Base-by-base conservation (phyloP, 2,797 vertebrate species). In the Zalophus californianus region DNA sequence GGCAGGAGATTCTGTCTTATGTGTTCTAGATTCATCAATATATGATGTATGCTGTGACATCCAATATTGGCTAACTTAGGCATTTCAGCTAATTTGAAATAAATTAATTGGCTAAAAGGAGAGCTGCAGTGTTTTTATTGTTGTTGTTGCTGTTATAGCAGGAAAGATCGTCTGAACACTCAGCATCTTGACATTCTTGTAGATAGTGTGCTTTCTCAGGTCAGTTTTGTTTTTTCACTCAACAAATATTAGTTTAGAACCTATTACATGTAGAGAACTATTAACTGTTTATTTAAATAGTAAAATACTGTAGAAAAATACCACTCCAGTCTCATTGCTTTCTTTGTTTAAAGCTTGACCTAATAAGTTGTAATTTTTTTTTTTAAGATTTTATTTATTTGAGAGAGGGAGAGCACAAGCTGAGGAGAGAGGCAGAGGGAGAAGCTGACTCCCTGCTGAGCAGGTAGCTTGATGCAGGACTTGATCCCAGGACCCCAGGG, bases 211-310 rank as follows among this genome's bases (percentile, higher is more conserved):
- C 4, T 86, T 94, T 90, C 50, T 90, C 25, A 25, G 13, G 70
- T 87, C 44, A 83, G 13, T 78, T 83, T 96, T 86, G 56, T 62
- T 94, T 94, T 77, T 52, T 84, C 35, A 97, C 1, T 80, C 21
- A 95, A 44, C 16, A 90, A 79, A 93, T 70, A 56, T 48, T 75
- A 78, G 14, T 73, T 41, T 23, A 75, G 14, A 62, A 54, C 35
- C 12, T 80, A 23, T 23, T 84, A 64, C 12, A 70, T 87, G 41
- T 27, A 70, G 52, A 62, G 3, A 68, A 56, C 3, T 50, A 32
- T 58, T 79, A 83, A 77, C 3, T 86, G 2, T 38, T 44, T 73
- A 73, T 95, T 82, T 32, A n/a, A n/a, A n/a, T n/a, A 8, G 44
- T 83, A 48, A 15, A 72, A 32, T 92, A 52, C 4, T 23, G 6